Base-by-base conservation (phyloP, 2,797 vertebrate species). In the Chaetophractus vellerosus region DNA sequence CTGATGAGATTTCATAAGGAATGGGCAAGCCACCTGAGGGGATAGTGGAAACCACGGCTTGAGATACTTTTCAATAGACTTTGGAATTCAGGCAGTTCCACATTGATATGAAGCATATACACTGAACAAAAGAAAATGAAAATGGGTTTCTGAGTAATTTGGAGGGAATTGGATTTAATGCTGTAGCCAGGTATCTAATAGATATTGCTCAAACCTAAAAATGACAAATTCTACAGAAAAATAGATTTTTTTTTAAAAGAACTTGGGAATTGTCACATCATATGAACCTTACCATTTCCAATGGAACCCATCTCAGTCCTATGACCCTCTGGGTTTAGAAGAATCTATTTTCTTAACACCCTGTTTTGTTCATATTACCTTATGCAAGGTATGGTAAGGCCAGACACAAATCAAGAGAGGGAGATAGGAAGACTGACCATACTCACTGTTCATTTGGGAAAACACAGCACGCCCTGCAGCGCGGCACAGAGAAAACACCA, bases 101-200 rank as follows among this genome's bases (percentile, higher is more conserved):
- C 21, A 6, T 21, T 88, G 57, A 50, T 81, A 24, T 10, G 26
- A 84, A 76, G 45, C 16, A 36, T 59, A 36, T 66, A 80, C 10
- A 23, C n/a, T 69, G 72, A 95, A 72, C 63, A 91, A 79, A 95
- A 68, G 63, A 61, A 68, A 94, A n/a, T 57, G 26, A 82, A 87
- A 81, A 63, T 23, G 21, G 3, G 38, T 50, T 72, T 95, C 68
- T 82, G 31, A 55, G 33, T 82, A 91, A 94, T 33, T 28, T 23
- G 71, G 28, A 69, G 61, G 57, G 19, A 92, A 93, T 12, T 72
- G 28, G 59, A 88, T 78, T 94, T 80, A 87, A 55, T 50, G 16
- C 6, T 75, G 4, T 83, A 19, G 26, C 48, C 31, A 87, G 33
- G 78, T 6, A 61, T 78, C 41, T 64, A 61, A 69, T 36, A 88